Conservation (phyloP, 2,113 vertebrate genomes). For the Dicrurus megarhynchus region DNA sequence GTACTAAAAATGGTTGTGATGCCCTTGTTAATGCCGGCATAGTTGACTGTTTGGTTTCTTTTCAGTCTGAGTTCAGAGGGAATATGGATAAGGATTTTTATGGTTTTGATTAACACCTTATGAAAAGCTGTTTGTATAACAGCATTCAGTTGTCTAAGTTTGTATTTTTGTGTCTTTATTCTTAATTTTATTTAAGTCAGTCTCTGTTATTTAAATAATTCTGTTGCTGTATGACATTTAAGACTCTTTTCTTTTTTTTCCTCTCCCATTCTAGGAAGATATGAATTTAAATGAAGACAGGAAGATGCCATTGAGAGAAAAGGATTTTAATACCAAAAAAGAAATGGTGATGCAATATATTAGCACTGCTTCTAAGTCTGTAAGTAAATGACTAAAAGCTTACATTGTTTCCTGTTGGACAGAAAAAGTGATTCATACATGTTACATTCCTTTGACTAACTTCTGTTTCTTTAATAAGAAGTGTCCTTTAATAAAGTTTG, state of each 20-base stretch:
- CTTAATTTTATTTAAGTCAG: background rate
- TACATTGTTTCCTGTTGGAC: background rate
- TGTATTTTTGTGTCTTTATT: background rate
- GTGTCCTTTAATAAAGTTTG: background rate
- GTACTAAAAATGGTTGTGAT: background rate
- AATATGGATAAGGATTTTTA: background rate
- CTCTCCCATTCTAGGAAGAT: constrained; percentile 84
- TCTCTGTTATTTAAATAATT: background rate
- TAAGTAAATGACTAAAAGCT: constrained; percentile 75
- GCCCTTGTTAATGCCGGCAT: background rate
- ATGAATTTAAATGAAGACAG: constrained; percentile 99
- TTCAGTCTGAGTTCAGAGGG: background rate
- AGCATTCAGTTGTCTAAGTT: background rate
- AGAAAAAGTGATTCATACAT: background rate
- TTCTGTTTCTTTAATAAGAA: background rate
- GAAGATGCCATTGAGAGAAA: constrained; percentile 92
- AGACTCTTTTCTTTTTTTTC: background rate
- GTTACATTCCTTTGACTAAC: background rate
- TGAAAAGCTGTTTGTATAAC: background rate
- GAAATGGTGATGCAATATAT: constrained; percentile 98
- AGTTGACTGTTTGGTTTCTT: background rate
- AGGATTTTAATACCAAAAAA: constrained; percentile 90
- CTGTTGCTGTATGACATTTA: background rate
- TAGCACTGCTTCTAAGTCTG: constrained; percentile 88
- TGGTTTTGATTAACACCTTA: background rate